Evolutionary conservation across 2,797 vertebrate species (phyloP).

Genomic region (Sciurus vulgaris): DNA sequence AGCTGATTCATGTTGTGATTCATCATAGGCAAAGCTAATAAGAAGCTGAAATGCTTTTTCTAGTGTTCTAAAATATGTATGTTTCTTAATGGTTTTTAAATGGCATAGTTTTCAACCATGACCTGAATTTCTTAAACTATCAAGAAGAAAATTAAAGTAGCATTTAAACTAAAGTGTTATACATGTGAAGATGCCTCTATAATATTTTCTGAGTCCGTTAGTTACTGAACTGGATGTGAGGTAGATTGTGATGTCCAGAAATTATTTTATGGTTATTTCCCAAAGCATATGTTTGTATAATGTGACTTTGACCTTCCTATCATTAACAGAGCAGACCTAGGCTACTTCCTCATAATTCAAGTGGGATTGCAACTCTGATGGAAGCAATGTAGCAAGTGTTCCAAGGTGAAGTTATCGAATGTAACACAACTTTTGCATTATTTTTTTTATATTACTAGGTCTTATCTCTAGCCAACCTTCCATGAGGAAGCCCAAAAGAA

Average conservation of each 20-base stretch:
- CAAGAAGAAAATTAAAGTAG: slow-evolving; percentile 73
- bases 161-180: slow-evolving; percentile 63
- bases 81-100: slow-evolving; percentile 81
- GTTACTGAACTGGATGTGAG: neutral
- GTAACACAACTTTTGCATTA: neutral
- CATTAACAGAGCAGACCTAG: neutral
- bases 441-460: neutral
- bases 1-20: slow-evolving; percentile 74
- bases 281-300: neutral
- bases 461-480: neutral
- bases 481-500: neutral
- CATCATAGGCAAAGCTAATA: slow-evolving; percentile 74
- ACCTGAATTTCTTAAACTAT: slow-evolving; percentile 59
- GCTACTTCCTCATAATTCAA: neutral
- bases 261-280: neutral
- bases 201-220: slow-evolving; percentile 37
- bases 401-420: neutral
- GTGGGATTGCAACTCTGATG: neutral
- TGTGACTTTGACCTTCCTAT: neutral
- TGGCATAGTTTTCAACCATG: slow-evolving; percentile 72
- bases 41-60: slow-evolving; percentile 49
- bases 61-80: slow-evolving; percentile 68
- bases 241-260: slow-evolving; percentile 10
- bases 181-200: slow-evolving; percentile 42
- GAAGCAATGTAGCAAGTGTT: neutral